A percentile compares a stretch with the other conserved stretches of the same genome.
Evolutionary conservation across 2,888 invertebrate genomes (phyloP).

Genomic region (Lasioglossum figueresi): DNA sequence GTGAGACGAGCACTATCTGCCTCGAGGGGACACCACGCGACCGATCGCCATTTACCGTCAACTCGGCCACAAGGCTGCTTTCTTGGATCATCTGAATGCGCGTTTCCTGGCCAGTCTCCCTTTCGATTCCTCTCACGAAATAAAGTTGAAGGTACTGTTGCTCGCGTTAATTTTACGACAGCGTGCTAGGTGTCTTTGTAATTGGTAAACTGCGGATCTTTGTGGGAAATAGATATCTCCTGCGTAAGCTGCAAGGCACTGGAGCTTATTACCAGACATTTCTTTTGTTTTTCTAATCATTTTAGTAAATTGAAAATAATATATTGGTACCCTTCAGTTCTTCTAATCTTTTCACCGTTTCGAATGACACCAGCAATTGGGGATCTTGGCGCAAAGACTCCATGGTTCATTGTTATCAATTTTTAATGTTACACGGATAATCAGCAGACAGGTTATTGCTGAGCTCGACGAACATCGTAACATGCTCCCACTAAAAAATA

Average conservation of each 20-base stretch:
- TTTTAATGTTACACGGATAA: background rate
- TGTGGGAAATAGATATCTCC: background rate
- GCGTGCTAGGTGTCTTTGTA: background rate
- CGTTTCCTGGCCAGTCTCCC: background rate
- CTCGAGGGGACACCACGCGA: conserved; percentile 54
- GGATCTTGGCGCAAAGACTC: too few relatives aligned
- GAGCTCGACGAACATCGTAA: background rate
- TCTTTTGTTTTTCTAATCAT: too few relatives aligned
- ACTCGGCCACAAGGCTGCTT: conserved; percentile 8
- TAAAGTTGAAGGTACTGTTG: background rate
- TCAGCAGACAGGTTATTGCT: background rate
- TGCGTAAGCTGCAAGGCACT: background rate
- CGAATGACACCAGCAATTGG: too few relatives aligned
- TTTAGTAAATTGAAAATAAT: too few relatives aligned
- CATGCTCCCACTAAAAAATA: background rate
- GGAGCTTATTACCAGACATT: background rate
- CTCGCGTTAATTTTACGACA: background rate
- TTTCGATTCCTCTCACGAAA: background rate
- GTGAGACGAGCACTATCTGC: conserved; percentile 63
- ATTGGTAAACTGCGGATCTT: background rate
- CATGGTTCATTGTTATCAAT: background rate
- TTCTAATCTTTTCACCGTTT: too few relatives aligned
- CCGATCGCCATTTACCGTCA: conserved; percentile 30
- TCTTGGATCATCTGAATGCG: background rate
- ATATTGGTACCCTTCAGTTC: too few relatives aligned